Evolutionary conservation across 2,888 invertebrate species (phyloP).

Genomic region (Iphiclides podalirius): DNA sequence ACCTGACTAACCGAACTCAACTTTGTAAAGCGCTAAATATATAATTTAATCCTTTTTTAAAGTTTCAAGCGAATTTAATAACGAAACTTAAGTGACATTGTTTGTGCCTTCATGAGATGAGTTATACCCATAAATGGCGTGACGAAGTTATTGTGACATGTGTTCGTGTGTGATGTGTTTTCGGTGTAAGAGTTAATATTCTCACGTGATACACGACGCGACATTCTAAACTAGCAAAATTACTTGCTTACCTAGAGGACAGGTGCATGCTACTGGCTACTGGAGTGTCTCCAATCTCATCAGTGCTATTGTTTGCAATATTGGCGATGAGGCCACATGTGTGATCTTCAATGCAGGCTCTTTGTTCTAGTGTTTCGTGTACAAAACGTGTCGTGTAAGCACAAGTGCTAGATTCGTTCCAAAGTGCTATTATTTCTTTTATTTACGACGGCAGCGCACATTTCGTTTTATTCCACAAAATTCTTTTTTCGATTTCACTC

Average conservation of each 20-base stretch:
- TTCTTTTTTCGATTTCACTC: slow-evolving; percentile 4
- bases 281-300: slow-evolving; percentile 59
- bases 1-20: slow-evolving; percentile 49
- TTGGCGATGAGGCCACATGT: slow-evolving; percentile 56
- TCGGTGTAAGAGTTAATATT: slow-evolving; percentile 8
- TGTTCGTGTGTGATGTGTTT: background rate
- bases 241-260: slow-evolving; percentile 40
- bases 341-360: slow-evolving; percentile 56
- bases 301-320: slow-evolving; percentile 53
- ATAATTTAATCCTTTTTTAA: no score
- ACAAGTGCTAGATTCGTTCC: slow-evolving; percentile 46
- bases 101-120: background rate
- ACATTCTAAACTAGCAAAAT: slow-evolving; percentile 24
- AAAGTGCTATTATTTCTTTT: slow-evolving; percentile 31
- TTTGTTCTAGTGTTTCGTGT: slow-evolving; percentile 52
- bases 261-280: slow-evolving; percentile 28
- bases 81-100: background rate
- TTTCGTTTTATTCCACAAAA: slow-evolving; percentile 20
- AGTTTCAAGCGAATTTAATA: no score
- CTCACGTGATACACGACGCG: slow-evolving; percentile 18
- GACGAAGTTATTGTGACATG: background rate
- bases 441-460: slow-evolving; percentile 29
- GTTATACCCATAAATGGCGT: background rate
- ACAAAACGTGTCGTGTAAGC: slow-evolving; percentile 64
- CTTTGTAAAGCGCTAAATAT: slow-evolving; percentile 6